Evolutionary conservation across 2,888 invertebrate species (phyloP), one percentile per base, ranked within the genome.

Genomic region (Piscicola geometra): DNA sequence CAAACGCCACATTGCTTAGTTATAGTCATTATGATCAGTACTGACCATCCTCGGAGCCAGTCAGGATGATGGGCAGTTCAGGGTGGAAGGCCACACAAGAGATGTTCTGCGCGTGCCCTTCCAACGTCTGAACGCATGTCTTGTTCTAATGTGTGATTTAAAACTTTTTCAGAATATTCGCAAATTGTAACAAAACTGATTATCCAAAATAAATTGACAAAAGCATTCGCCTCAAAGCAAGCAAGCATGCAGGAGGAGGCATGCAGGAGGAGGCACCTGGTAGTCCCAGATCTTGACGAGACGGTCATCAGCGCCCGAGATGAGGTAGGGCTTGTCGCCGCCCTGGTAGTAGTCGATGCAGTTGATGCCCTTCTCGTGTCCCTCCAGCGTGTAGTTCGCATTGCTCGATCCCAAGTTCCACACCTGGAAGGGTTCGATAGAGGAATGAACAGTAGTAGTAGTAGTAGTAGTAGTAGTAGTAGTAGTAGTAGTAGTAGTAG

Each of bases 251-350:
- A 21, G 50, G 50, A 21, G 50, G 50, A 9, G 21, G 50, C 21
- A 15, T 9, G 21, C 9, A 21, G 50, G 21, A 9, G 50, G 21
- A 60, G 33, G 35, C 78, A 86, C 86, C 84, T 88, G 88, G 85
- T 99, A 99, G 84, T 99, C 99, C 99, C 99, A 99, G 82, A 99
- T 99, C 87, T 98, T 99, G 5, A 98, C 96, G 67, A 93, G 89
- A 75, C 94, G 90, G 86, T 99, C 99, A 85, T 99, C 99, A 36
- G 98, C 98, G 1, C 99, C 99, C 72, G 98, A 98, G 93, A 98
- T 98, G 74, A 99, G 88, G 85, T 99, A 99, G 0, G 99, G 99
- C 83, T 99, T 99, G 84, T 99, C 99, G 3, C 97, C 98, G 9
- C 96, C 98, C 83, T 96, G 93, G 85, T 99, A 99, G 84, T 99